Percentiles rank a stretch among this genome's conserved stretches.
These are phyloP conservation scores for Rhabdornis inornatus DNA, from an alignment of 2,113 vertebrate genomes.

Conservation along the genomic window DNA sequence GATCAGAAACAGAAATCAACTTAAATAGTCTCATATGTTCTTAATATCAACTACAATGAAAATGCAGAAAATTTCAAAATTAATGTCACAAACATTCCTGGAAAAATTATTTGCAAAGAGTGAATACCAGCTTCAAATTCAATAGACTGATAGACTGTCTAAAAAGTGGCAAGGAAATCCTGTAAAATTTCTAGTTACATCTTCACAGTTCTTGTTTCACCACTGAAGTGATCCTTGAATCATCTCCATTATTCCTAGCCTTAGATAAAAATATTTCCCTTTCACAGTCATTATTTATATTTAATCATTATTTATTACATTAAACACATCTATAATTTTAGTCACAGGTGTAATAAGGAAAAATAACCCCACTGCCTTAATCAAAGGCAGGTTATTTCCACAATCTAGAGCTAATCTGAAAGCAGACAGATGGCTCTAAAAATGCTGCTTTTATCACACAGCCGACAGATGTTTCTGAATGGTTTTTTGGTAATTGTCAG, in stretches of 20 bases:
- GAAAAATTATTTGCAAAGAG: background rate
- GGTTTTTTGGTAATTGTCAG: background rate
- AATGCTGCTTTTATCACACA: background rate
- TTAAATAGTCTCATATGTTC: background rate
- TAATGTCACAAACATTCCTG: background rate
- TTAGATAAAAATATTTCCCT: background rate
- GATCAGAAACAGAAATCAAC: background rate
- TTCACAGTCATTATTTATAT: background rate
- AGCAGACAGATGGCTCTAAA: conserved; percentile 12
- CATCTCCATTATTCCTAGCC: background rate
- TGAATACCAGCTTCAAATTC: background rate
- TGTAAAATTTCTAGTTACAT: background rate
- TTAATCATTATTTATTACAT: background rate
- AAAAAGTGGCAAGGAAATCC: background rate
- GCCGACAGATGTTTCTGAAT: conserved; percentile 16
- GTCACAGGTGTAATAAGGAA: background rate
- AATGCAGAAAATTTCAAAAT: background rate
- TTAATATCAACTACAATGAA: background rate
- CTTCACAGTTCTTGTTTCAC: background rate
- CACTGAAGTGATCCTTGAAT: background rate
- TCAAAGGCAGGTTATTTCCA: background rate
- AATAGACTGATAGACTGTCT: background rate
- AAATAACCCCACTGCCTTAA: background rate
- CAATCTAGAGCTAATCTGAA: background rate
- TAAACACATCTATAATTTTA: background rate